Evolutionary conservation across 2,888 invertebrate species (phyloP).

Genomic region (Allolobophora icterica): DNA sequence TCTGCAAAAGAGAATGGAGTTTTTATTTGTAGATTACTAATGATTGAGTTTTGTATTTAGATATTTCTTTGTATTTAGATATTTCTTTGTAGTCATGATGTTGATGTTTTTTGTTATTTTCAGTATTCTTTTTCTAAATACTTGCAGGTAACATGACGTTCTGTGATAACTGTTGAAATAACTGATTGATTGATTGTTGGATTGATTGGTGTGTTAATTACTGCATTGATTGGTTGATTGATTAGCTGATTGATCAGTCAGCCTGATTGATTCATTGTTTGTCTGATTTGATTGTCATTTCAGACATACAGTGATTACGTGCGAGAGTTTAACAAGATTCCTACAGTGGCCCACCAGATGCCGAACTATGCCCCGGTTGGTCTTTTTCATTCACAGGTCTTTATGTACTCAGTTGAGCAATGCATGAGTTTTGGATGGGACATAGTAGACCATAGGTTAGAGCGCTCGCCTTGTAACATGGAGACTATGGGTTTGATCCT

Average conservation of each 20-base stretch:
- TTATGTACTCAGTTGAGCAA: background rate
- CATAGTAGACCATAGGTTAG: no score
- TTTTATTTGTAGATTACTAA: background rate
- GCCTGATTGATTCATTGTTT: no score
- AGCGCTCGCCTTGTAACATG: no score
- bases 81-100: background rate
- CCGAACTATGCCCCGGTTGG: constrained; percentile 30
- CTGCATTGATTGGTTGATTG: no score
- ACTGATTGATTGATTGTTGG: background rate
- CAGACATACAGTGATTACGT: constrained; percentile 43
- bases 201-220: no score
- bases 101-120: background rate
- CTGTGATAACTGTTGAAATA: background rate
- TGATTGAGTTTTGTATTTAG: background rate
- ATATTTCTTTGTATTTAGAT: background rate
- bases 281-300: constrained; percentile 2
- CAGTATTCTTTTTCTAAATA: background rate
- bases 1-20: background rate
- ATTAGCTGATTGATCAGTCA: no score
- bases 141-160: background rate
- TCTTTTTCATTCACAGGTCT: background rate
- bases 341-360: constrained; percentile 1
- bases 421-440: no score
- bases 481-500: no score
- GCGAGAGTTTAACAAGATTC: constrained; percentile 41